phyloP scores from a whole-genome alignment of 2,113 vertebrate genomes.

The Piaya cayana region DNA sequence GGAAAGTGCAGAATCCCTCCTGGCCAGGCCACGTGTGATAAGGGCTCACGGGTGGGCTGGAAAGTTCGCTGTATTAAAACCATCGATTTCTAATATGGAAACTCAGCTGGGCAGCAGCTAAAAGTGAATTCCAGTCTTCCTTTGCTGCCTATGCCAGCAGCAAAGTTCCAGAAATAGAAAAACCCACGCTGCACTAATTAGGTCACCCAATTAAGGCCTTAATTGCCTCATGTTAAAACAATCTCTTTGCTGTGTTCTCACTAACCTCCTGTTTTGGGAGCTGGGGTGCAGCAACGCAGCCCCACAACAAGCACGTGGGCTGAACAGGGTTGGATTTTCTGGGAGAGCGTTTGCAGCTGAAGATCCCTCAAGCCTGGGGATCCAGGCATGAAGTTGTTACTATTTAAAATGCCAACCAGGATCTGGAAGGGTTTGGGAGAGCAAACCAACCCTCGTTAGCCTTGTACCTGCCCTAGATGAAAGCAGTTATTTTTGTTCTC shows the following conservation, averaged over 20 bases:
- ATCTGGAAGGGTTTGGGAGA: background rate
- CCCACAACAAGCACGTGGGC: background rate
- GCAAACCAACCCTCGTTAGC: background rate
- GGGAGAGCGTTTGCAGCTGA: background rate
- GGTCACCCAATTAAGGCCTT: slow-evolving; percentile 49
- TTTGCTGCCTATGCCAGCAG: background rate
- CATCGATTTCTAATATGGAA: background rate
- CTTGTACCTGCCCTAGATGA: background rate
- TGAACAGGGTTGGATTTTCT: background rate
- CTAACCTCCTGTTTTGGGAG: background rate
- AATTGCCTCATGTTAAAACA: background rate
- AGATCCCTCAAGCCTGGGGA: background rate
- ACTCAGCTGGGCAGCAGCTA: background rate
- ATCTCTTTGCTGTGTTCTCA: background rate
- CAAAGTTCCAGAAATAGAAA: slow-evolving; percentile 45
- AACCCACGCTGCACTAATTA: background rate
- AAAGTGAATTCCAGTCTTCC: background rate
- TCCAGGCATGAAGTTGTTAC: background rate
- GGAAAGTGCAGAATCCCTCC: background rate
- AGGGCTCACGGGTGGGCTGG: background rate
- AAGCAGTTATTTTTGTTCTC: background rate
- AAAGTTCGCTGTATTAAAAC: background rate
- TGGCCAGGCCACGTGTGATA: fast-evolving
- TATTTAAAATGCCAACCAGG: background rate
- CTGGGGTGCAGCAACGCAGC: background rate